phyloP scores from a whole-genome alignment of 30 jellyfish, hydroid and myxozoan genomes.

The Aurelia coerulea region DNA sequence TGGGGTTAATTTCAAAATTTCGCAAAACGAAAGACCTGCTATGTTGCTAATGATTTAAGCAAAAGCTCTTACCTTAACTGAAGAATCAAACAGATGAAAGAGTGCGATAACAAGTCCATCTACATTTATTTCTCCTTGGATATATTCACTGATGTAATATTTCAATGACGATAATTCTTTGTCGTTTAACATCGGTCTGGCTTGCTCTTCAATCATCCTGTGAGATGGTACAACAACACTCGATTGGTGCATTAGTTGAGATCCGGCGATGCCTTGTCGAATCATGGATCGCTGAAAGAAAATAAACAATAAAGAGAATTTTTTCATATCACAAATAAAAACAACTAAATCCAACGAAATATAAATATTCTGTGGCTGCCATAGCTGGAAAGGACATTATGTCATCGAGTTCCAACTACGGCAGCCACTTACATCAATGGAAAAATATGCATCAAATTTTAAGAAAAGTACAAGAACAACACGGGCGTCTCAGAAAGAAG shows the following conservation, averaged over 20 bases:
- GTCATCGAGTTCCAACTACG: too few species aligned
- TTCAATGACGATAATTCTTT: conserved; percentile 79
- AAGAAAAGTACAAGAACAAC: too few species aligned
- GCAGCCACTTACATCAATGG: too few species aligned
- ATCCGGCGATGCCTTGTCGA: conserved; percentile 94
- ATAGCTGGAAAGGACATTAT: too few species aligned
- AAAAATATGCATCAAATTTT: too few species aligned
- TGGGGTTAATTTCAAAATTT: too few species aligned
- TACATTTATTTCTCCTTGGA: conserved; percentile 66
- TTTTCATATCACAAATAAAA: too few species aligned
- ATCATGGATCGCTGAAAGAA: conserved; percentile 66
- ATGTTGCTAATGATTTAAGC: not conserved
- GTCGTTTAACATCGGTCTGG: conserved; percentile 53
- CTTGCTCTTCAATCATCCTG: conserved; percentile 77
- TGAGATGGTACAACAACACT: conserved; percentile 79
- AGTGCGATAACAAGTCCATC: conserved; percentile 80
- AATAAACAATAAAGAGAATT: not conserved
- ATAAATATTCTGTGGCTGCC: too few species aligned
- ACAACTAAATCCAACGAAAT: too few species aligned
- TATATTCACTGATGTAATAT: conserved; percentile 80
- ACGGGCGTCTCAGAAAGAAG: too few species aligned
- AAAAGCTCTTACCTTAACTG: conserved; percentile 64
- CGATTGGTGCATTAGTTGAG: conserved; percentile 83
- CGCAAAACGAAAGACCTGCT: too few species aligned
- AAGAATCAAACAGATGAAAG: conserved; percentile 73